Evolutionary conservation across 2,888 invertebrate species (phyloP).

Genomic region (Dicycla oo): DNA sequence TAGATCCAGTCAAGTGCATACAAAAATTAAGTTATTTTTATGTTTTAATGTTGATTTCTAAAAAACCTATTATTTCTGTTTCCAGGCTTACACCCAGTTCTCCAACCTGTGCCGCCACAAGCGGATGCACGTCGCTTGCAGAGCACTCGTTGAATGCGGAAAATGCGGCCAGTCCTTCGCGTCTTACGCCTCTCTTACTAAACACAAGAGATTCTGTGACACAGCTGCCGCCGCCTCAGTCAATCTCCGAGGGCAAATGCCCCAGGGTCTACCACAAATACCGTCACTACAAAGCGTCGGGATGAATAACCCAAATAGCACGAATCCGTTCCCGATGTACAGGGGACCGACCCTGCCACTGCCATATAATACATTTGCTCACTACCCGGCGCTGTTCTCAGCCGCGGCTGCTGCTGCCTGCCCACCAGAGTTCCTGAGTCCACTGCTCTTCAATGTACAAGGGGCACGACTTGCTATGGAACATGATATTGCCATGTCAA

Average conservation of each 20-base stretch:
- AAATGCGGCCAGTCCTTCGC: constrained; percentile 98
- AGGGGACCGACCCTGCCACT: constrained; percentile 92
- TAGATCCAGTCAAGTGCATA: neutral
- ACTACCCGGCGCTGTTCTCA: constrained; percentile 89
- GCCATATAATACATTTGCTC: constrained; percentile 92
- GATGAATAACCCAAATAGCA: constrained; percentile 84
- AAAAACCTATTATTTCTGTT: constrained; percentile 65
- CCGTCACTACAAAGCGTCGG: constrained; percentile 84
- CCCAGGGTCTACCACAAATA: constrained; percentile 84
- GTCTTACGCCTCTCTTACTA: constrained; percentile 97
- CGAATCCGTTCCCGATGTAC: constrained; percentile 93
- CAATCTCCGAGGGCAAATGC: constrained; percentile 85
- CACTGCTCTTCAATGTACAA: constrained; percentile 92
- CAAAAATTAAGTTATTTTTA: neutral
- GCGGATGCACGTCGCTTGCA: constrained; percentile 99
- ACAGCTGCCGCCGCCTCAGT: constrained; percentile 91
- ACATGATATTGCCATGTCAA: constrained; percentile 88
- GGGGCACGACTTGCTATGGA: constrained; percentile 87
- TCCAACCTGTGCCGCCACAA: constrained; percentile 99
- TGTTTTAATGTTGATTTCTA: neutral
- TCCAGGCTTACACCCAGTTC: constrained; percentile 99
- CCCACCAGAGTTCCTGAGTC: constrained; percentile 91
- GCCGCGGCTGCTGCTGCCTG: constrained; percentile 88
- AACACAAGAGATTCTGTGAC: constrained; percentile 99
- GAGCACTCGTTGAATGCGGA: constrained; percentile 97